Evolutionary conservation across 2,797 vertebrate species (phyloP), one percentile per base, ranked within the genome.

Genomic region (Scyliorhinus canicula): DNA sequence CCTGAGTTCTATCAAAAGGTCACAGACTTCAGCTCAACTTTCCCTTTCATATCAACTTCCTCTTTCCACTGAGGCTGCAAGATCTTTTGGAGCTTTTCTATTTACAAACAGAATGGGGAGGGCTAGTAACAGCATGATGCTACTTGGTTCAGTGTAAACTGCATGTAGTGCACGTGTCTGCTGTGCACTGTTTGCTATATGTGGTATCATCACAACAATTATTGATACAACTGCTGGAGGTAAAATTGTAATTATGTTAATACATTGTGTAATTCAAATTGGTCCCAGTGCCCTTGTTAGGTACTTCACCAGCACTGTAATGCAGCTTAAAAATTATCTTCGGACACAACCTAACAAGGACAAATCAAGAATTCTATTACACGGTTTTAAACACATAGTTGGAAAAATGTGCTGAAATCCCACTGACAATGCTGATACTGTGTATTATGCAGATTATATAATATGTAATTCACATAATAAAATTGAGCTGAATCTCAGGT

Each of bases 261-360:
- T 31, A 40, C 86, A 90, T 90, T 90, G 86, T 63, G 55, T 90
- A 90, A 35, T 90, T 60, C 28, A 90, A 90, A 90, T 40, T 7
- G 35, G 55, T 21, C 35, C 35, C 52, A 60, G 55, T 21, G 11
- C 50, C 26, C 28, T 84, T 44, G 26, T 26, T n/a, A n/a, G 50
- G 26, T 55, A 35, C 84, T 35, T 57, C 12, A 90, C 55, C 35
- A 5, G 1, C 14, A 60, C 12, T 82, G 44, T 60, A 19, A n/a
- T 24, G 19, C 35, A 60, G 35, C 19, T 90, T 35, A 63, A 60
- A 90, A 90, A 90, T 63, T 90, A 16, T 60, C 57, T 90, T 90
- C 57, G 1, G 57, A 63, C 19, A 40, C 35, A 40, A 19, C 35
- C 35, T 8, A 63, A 90, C 3, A 35, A 40, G 57, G 24, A 9